Evolutionary conservation across 2,113 vertebrate genomes (phyloP), one percentile per base, ranked within the genome.

Genomic region (Orientallactaga bullata): DNA sequence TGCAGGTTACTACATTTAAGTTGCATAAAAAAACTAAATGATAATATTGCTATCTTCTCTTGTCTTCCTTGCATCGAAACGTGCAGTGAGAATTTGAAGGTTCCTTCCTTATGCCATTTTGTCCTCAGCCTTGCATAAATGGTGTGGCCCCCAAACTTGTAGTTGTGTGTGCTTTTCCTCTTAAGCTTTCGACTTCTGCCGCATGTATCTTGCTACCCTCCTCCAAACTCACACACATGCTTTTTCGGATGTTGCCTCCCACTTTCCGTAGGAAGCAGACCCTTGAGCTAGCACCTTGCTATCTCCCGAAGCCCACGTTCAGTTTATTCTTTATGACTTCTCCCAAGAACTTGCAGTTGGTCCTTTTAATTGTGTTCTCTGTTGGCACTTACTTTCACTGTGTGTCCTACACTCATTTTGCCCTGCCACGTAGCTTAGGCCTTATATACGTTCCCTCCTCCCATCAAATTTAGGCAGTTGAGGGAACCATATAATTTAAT

Each of bases 401-500:
- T 76, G 79, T 95, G 88, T 68, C 23, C 51, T 88, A 28, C 16
- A 55, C 60, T 76, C 71, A 82, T 71, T 85, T 63, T 63, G 55
- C 51, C 82, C 12, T 92, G 26, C 82, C 88, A 69, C 42, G 12
- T 58, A 30, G 23, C 71, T 90, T 68, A 80, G 39, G 58, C 18
- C 11, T 69, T 91, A 5, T 71, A 6, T 93, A 28, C 71, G 91
- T 79, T 47, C 18, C 84, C 61, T 15, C 18, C 55, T 68, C 39
- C 55, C 21, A 51, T 72, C 85, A 88, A 94, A 95, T 11, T 32
- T 26, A 90, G 65, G 60, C 85, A 95, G 26, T 72, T 90, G 61
- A 72, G 20, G 74, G 85, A 93, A 28, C 21, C 37, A 88, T 35
- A 77, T 81, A 84, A 94, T 94, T 95, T 94, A 93, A 91, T 95